These are phyloP conservation scores for Catharus minimus DNA, from an alignment of 2,113 vertebrate species.

Conservation along the genomic window DNA sequence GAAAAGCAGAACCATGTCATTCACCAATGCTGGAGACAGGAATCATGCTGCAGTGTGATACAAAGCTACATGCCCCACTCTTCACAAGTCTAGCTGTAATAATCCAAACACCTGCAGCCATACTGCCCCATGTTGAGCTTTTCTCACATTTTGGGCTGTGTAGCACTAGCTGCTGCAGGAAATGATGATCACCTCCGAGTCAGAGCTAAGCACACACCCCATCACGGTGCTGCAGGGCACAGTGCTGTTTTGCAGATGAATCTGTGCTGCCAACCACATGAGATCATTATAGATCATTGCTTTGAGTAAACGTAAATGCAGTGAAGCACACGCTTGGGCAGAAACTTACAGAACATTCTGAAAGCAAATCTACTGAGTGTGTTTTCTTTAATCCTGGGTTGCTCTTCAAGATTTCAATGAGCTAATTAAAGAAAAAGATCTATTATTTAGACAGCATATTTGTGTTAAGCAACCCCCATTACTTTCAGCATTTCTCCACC, in stretches of 20 bases:
- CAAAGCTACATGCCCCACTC: neutral
- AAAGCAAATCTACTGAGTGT: neutral
- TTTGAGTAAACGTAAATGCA: neutral
- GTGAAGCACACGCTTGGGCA: neutral
- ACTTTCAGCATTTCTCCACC: neutral
- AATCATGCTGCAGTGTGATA: neutral
- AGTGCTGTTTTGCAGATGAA: neutral
- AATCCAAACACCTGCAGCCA: neutral
- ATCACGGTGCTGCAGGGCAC: slow-evolving; percentile 13
- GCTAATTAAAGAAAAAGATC: neutral
- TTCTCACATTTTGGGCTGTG: neutral
- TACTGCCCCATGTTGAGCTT: fast-evolving
- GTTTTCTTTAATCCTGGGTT: neutral
- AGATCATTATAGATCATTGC: neutral
- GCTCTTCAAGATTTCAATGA: neutral
- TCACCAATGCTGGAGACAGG: neutral
- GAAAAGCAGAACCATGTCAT: neutral
- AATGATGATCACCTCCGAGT: slow-evolving; percentile 30
- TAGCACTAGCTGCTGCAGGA: slow-evolving; percentile 16
- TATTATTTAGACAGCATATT: neutral
- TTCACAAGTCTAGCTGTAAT: neutral
- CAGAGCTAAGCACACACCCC: slow-evolving; percentile 11
- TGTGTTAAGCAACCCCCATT: neutral
- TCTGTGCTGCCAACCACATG: neutral
- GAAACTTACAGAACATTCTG: neutral